A percentile compares a stretch with the other conserved stretches of the same genome.
phyloP scores from a whole-genome alignment of 2,888 invertebrate genomes.

The Apantesis nais region DNA sequence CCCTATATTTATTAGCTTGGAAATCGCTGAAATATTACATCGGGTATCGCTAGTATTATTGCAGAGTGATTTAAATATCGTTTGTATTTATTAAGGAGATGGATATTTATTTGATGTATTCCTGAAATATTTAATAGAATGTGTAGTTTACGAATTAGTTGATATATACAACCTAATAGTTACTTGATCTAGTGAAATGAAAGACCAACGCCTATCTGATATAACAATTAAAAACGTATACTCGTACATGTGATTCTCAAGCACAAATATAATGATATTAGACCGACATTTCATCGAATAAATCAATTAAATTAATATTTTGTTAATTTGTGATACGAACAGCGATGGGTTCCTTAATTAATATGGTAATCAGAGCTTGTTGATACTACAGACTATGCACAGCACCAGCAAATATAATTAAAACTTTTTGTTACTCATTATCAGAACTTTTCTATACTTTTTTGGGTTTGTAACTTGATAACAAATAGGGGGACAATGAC shows the following conservation, averaged over 20 bases:
- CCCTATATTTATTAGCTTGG: slow-evolving; percentile 8
- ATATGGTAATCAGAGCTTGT: neutral
- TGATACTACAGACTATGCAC: neutral
- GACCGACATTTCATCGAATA: neutral
- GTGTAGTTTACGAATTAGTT: too few relatives aligned
- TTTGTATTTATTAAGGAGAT: neutral
- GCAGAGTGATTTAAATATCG: neutral
- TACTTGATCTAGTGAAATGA: too few relatives aligned
- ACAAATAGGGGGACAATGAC: neutral
- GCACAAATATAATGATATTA: neutral
- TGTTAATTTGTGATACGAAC: neutral
- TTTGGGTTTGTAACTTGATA: neutral
- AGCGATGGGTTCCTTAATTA: neutral
- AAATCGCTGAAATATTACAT: slow-evolving; percentile 6
- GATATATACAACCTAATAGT: too few relatives aligned
- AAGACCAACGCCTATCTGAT: too few relatives aligned
- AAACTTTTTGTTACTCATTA: neutral
- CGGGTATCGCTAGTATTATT: neutral
- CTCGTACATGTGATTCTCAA: neutral
- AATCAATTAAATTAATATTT: neutral
- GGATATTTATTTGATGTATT: neutral
- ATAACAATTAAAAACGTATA: too few relatives aligned
- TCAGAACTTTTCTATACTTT: neutral
- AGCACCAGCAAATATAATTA: neutral
- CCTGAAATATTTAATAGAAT: too few relatives aligned